These are phyloP conservation scores for Lampris incognitus DNA, from an alignment of 2,113 vertebrate species.

Conservation along the genomic window DNA sequence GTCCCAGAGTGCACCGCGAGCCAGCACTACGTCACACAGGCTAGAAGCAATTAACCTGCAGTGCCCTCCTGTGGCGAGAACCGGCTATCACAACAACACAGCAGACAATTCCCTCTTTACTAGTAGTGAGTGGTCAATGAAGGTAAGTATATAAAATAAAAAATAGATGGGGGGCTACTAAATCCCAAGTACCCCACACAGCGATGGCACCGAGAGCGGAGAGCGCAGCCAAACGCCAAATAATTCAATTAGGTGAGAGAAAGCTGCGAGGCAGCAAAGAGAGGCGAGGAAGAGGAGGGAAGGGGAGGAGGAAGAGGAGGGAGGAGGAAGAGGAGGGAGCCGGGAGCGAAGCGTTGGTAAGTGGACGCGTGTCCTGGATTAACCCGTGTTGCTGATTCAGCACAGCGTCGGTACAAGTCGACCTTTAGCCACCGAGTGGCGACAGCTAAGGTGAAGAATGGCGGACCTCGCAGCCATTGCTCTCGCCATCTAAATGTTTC, in stretches of 20 bases:
- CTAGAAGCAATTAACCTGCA: no score
- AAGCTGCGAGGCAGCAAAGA: no score
- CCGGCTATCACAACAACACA: no score
- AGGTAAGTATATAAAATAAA: no score
- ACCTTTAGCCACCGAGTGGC: slow-evolving; percentile 38
- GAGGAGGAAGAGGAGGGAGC: not conserved
- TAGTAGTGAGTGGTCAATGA: no score
- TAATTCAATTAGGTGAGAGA: slow-evolving; percentile 39
- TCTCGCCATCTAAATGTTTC: not conserved
- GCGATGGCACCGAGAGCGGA: slow-evolving; percentile 3
- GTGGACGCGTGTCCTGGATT: slow-evolving; percentile 52
- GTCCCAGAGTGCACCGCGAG: no score
- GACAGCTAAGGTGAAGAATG: not conserved
- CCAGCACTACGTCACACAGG: no score
- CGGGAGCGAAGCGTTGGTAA: slow-evolving; percentile 34
- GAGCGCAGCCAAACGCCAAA: slow-evolving; percentile 22
- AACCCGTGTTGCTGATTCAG: slow-evolving; percentile 62
- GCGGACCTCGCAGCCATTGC: not conserved
- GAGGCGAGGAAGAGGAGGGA: no score
- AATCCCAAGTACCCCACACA: no score
- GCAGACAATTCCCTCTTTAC: no score
- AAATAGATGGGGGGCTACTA: no score
- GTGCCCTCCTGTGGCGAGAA: no score
- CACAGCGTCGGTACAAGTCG: slow-evolving; percentile 15
- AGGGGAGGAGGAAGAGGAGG: slow-evolving; percentile 15